Evolutionary conservation across 2,113 vertebrate genomes (phyloP).

Genomic region (Prunella himalayana): DNA sequence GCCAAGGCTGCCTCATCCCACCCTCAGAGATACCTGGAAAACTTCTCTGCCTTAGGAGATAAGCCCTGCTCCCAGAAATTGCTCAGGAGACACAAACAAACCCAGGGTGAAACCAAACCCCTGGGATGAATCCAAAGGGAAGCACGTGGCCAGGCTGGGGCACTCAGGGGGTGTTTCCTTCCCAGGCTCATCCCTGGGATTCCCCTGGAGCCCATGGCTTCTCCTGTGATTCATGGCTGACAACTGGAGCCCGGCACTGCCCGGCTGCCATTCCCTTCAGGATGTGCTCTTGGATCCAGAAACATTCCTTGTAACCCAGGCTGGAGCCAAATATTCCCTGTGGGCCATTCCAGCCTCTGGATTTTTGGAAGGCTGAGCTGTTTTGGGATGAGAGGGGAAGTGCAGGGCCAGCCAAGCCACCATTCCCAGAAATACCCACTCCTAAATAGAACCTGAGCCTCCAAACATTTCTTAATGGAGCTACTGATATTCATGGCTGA

Average conservation of each 20-base stretch:
- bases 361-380: neutral
- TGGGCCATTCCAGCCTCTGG: neutral
- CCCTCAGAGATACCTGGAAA: neutral
- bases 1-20: neutral
- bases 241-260: neutral
- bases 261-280: neutral
- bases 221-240: slow-evolving; percentile 18
- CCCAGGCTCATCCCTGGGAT: neutral
- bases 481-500: neutral
- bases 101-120: neutral
- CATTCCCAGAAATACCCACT: neutral
- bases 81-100: neutral
- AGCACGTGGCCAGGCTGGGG: neutral
- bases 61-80: neutral
- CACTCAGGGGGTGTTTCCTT: neutral
- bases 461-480: neutral
- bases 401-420: neutral
- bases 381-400: neutral
- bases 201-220: neutral
- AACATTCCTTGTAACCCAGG: neutral
- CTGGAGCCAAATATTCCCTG: neutral
- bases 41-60: neutral
- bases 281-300: neutral
- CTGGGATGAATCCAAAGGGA: neutral
- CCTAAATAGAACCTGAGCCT: neutral